Conservation (phyloP, 2,888 invertebrate genomes). For the Nephrotoma flavescens region DNA sequence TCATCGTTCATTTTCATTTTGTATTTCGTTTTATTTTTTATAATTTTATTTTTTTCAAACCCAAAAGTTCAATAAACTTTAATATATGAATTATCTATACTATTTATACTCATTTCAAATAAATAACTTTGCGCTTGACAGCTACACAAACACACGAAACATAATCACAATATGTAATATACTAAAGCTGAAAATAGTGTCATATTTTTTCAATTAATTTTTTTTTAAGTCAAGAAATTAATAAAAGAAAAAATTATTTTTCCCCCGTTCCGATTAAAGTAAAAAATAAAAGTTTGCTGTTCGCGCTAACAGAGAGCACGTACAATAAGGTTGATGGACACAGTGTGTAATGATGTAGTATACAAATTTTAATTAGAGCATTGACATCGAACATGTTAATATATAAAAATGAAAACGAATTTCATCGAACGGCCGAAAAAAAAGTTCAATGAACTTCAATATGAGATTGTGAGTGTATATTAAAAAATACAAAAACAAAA, state of each 20-base stretch:
- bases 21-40: background rate
- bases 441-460: background rate
- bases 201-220: background rate
- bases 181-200: background rate
- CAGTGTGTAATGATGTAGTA: background rate
- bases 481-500: background rate
- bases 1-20: background rate
- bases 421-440: background rate
- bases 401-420: background rate
- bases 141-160: background rate
- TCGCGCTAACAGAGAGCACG: background rate
- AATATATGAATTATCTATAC: background rate
- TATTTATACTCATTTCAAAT: background rate
- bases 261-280: background rate
- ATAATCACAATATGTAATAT: background rate
- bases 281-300: background rate
- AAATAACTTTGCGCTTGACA: background rate
- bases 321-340: background rate
- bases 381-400: background rate
- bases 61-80: background rate
- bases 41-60: background rate
- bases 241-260: background rate
- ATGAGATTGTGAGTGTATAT: background rate
- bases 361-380: background rate
- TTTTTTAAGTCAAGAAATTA: background rate